phyloP scores from a whole-genome alignment of 2,797 vertebrate species.

The Cephalopachus bancanus region DNA sequence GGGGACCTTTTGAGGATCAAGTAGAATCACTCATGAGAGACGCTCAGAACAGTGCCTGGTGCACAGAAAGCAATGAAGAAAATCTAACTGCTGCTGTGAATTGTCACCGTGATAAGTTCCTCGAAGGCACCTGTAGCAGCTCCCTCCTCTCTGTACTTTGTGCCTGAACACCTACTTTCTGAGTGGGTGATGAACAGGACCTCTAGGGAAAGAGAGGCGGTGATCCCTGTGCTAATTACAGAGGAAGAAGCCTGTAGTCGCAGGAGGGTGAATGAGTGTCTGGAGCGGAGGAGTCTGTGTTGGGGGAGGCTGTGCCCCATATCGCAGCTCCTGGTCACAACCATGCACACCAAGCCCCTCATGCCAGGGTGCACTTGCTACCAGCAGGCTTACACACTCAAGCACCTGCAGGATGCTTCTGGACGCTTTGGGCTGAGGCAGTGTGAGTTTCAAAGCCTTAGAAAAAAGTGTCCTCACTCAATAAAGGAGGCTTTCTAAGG shows the following conservation, averaged over 20 bases:
- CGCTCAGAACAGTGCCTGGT: not conserved
- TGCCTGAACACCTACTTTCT: not conserved
- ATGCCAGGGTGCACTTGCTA: fast-evolving
- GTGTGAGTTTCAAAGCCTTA: not conserved
- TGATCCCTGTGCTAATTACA: not conserved
- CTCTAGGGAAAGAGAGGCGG: not conserved
- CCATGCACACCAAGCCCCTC: not conserved
- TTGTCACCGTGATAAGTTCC: no score
- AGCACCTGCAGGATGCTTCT: not conserved
- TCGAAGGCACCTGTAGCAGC: not conserved
- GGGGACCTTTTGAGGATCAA: not conserved
- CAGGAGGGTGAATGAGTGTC: not conserved
- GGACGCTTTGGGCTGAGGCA: not conserved
- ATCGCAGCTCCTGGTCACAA: not conserved
- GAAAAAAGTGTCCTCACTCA: not conserved
- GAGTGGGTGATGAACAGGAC: fast-evolving
- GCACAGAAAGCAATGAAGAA: not conserved
- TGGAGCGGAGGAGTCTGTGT: fast-evolving
- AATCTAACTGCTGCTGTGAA: not conserved
- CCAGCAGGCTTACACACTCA: not conserved
- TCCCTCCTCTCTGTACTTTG: not conserved
- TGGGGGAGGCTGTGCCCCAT: not conserved
- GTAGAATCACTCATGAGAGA: not conserved
- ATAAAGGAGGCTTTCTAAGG: not conserved
- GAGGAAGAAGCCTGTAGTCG: not conserved